Evolutionary conservation across 1,140 invertebrate species (phyloP).

Genomic region (Cyrtorhinus lividipennis): DNA sequence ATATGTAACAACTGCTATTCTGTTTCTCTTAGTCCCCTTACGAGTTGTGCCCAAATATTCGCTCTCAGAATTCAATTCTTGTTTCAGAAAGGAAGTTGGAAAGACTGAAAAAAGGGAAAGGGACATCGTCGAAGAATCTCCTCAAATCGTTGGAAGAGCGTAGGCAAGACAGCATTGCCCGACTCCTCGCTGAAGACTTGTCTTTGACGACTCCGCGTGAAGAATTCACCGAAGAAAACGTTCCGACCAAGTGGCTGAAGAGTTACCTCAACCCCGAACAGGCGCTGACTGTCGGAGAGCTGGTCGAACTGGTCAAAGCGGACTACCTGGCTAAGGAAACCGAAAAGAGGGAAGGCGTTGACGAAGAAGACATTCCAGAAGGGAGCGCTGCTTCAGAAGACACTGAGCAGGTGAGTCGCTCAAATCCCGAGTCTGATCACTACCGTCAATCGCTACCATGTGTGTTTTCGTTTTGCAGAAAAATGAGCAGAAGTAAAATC

Average conservation of each 20-base stretch:
- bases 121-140: conserved; percentile 15
- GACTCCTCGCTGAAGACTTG: conserved; percentile 20
- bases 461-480: conserved; percentile 13
- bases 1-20: too few relatives aligned
- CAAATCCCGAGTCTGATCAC: background rate
- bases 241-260: conserved; percentile 23
- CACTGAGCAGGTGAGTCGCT: background rate
- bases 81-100: conserved; percentile 15
- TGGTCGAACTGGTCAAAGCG: conserved; percentile 37
- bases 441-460: too few relatives aligned
- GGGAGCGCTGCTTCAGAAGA: background rate
- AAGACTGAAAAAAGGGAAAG: background rate
- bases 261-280: conserved; percentile 25
- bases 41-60: too few relatives aligned
- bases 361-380: conserved; percentile 18
- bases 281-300: conserved; percentile 32
- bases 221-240: conserved; percentile 18
- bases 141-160: conserved; percentile 21
- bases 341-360: conserved; percentile 13
- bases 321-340: conserved; percentile 30
- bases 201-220: background rate
- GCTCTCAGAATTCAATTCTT: conserved; percentile 10
- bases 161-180: conserved; percentile 18
- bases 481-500: conserved; percentile 25
- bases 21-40: too few relatives aligned